Base-by-base conservation (phyloP, 2,888 invertebrate species). In the Macaria notata region DNA sequence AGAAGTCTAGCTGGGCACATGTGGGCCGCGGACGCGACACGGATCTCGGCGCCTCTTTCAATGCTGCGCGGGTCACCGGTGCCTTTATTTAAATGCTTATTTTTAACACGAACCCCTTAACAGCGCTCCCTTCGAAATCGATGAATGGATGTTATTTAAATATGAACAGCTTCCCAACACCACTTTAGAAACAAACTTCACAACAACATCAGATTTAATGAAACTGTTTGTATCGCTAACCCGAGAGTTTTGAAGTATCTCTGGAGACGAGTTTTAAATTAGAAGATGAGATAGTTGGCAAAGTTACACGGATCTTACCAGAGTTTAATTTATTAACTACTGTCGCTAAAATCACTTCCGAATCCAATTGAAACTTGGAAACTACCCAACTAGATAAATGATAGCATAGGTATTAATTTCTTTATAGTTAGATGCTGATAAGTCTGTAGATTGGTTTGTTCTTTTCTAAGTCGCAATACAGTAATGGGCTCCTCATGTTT, bases 11-110 rank as follows among this genome's bases (percentile, higher is more conserved):
- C 83, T 81, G 78, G 80, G 77, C 70, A 78, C 79, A 88, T 84
- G 86, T 88, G 77, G 83, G 81, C 76, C 80, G 78, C 76, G 83
- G 81, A 76, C 80, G 78, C 76, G 81, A 83, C 85, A 84, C 85
- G 84, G 84, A 85, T 81, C 81, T 81, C 70, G 56, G 62, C 75
- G 70, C 70, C 70, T 72, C 75, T 77, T 72, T 72, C 72, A 68
- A 54, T 52, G 46, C 39, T 51, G 36, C 68, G 69, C 74, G 62
- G 49, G 36, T 36, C 44, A 43, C 43, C 49, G 62, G 66, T 61
- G 66, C 65, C 58, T 69, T 70, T 69, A 66, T 71, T 71, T 69
- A 66, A 69, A 63, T 56, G 63, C 60, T 66, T 72, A 71, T 71
- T 71, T 66, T 58, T 61, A 69, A 66, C 59, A 52, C 49, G 55